These are phyloP conservation scores for Leptodactylus fallax DNA, from an alignment of 2,797 vertebrate genomes.

Conservation along the genomic window DNA sequence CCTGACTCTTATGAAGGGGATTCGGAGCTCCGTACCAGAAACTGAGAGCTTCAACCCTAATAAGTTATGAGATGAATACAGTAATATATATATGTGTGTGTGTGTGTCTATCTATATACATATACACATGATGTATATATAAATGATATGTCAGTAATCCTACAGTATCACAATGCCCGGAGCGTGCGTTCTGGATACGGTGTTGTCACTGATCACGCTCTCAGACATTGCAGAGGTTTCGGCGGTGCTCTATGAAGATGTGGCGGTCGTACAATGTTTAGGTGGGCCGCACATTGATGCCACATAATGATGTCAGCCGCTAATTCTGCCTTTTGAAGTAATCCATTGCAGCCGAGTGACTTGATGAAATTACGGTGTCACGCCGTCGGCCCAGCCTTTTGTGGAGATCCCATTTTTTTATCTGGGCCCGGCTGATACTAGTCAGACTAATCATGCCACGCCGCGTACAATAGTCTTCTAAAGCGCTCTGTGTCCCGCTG, in stretches of 20 bases:
- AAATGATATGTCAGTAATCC: no score
- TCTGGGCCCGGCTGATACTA: slow-evolving; percentile 51
- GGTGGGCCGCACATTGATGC: no score
- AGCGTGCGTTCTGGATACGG: neutral
- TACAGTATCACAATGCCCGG: neutral
- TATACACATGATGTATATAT: no score
- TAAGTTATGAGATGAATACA: no score
- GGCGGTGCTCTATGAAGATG: slow-evolving; percentile 12
- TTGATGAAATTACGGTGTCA: slow-evolving; percentile 54
- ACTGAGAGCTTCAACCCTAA: no score
- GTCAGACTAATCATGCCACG: slow-evolving; percentile 51
- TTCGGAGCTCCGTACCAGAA: no score
- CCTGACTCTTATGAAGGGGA: no score
- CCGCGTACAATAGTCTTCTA: slow-evolving; percentile 57
- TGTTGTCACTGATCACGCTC: neutral
- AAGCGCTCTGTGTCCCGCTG: slow-evolving; percentile 44
- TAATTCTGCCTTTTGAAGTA: slow-evolving; percentile 30
- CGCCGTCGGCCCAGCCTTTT: slow-evolving; percentile 31
- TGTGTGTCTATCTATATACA: no score
- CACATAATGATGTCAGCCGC: neutral
- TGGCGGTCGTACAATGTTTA: neutral
- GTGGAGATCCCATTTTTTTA: slow-evolving; percentile 48
- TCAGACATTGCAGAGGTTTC: no score
- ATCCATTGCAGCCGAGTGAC: slow-evolving; percentile 41
- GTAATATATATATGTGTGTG: no score